Conservation (phyloP, 2,888 invertebrate species). For the Scelioninae gen. 2 region DNA sequence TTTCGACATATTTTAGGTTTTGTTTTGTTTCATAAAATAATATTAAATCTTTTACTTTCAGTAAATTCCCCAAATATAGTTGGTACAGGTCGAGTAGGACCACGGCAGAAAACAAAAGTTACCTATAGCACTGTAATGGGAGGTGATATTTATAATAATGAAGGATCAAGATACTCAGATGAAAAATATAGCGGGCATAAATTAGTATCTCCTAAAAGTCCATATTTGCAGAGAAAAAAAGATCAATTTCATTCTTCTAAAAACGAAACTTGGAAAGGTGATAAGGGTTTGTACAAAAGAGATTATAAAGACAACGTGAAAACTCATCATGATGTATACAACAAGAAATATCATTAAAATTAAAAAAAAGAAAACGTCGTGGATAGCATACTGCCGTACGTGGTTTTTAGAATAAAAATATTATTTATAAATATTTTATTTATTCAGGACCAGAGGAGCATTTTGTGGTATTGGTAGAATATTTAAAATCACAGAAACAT, state of each 20-base stretch:
- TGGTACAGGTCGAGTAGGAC: constrained; percentile 75
- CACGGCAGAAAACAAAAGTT: constrained; percentile 71
- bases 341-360: too few species aligned
- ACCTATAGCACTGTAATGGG: constrained; percentile 72
- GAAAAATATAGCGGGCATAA: constrained; percentile 65
- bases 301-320: constrained; percentile 55
- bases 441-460: too few species aligned
- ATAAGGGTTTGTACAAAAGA: constrained; percentile 47
- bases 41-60: constrained; percentile 61
- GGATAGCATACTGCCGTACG: too few species aligned
- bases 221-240: constrained; percentile 63
- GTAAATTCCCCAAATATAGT: constrained; percentile 73
- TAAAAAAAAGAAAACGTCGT: too few species aligned
- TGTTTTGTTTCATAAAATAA: too few species aligned
- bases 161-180: constrained; percentile 67
- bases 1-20: too few species aligned
- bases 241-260: constrained; percentile 53
- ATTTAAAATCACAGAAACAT: too few species aligned
- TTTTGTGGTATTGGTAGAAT: too few species aligned
- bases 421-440: too few species aligned
- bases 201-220: constrained; percentile 63
- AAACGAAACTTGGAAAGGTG: constrained; percentile 61
- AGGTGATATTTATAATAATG: constrained; percentile 63
- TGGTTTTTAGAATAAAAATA: too few species aligned
- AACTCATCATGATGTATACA: constrained; percentile 44